Evolutionary conservation across 2,113 vertebrate genomes (phyloP).

Genomic region (Muntiacus reevesi): DNA sequence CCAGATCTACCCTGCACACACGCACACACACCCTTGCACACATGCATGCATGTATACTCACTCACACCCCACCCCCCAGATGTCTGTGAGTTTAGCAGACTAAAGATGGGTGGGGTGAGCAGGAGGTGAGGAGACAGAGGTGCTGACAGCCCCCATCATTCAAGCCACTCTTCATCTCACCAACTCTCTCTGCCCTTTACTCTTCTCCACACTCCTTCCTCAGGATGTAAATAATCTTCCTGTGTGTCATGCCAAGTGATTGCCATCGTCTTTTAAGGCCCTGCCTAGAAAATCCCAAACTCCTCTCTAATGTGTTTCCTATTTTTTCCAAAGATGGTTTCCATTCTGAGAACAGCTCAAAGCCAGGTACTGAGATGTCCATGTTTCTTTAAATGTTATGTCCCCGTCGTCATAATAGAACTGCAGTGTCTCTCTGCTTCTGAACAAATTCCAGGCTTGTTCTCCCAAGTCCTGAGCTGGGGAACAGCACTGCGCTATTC

Average conservation of each 20-base stretch:
- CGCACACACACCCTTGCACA: not conserved
- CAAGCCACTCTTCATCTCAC: not conserved
- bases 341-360: not conserved
- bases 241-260: not conserved
- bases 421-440: not conserved
- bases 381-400: not conserved
- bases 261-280: not conserved
- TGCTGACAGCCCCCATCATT: not conserved
- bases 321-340: not conserved
- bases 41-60: not conserved
- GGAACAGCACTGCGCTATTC: not conserved
- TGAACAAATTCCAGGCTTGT: not conserved
- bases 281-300: not conserved
- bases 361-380: not conserved
- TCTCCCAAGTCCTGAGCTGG: not conserved
- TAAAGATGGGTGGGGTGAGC: not conserved
- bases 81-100: not conserved
- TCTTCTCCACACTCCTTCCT: not conserved
- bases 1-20: not conserved
- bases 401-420: not conserved
- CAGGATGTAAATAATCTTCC: not conserved
- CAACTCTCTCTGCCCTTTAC: not conserved
- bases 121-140: not conserved
- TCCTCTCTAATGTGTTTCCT: not conserved
- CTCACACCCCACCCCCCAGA: not conserved